Conservation (phyloP, 2,113 vertebrate species). For the Heterotilapia buettikoferi region DNA sequence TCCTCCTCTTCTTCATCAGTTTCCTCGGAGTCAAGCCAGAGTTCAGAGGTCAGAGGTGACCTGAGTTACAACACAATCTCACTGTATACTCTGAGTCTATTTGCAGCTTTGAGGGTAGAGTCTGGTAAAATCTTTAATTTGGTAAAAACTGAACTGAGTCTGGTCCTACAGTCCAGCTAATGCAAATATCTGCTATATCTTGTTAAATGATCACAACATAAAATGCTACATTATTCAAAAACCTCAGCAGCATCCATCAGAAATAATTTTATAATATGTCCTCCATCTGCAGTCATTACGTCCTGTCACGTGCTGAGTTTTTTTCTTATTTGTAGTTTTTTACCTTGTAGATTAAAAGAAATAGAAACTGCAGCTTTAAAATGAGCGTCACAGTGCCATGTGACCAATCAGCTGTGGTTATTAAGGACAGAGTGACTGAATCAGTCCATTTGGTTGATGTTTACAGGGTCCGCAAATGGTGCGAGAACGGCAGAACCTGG, state of each 20-base stretch:
- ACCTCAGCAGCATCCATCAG: fast-evolving
- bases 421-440: background rate
- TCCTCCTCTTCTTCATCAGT: slow-evolving; percentile 6
- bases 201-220: background rate
- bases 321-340: background rate
- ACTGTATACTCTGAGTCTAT: background rate
- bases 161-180: background rate
- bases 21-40: slow-evolving; percentile 22
- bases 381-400: fast-evolving
- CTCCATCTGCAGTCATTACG: background rate
- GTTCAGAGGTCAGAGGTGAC: slow-evolving; percentile 7
- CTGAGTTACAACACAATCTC: background rate
- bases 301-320: background rate
- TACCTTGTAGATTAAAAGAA: background rate
- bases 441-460: background rate
- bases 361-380: background rate
- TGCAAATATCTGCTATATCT: background rate
- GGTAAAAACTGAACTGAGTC: fast-evolving
- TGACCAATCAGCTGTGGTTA: background rate
- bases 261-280: background rate
- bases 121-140: background rate
- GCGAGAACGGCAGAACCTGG: background rate
- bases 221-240: fast-evolving
- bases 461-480: background rate
- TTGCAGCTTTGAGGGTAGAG: background rate